Base-by-base conservation (phyloP, 2,113 vertebrate genomes). In the Gallinago paraguaiae region DNA sequence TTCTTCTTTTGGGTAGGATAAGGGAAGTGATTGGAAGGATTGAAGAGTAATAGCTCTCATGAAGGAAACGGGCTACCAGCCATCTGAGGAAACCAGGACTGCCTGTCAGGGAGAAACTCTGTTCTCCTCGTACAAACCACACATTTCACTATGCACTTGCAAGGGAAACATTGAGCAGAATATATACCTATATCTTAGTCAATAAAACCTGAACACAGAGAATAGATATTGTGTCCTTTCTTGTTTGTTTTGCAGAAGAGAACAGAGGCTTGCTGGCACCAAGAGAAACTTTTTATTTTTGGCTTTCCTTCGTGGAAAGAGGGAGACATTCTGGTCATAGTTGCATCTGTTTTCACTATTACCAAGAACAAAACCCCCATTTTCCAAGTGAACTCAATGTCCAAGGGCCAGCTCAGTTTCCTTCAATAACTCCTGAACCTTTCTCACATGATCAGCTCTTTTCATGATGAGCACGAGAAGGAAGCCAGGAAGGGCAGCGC, bases 301-400 rank as follows among this genome's bases (percentile, higher is more conserved):
- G 74, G 48, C 39, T 90, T 92, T 87, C 82, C 71, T 90, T 33
- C 76, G 2, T 72, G 60, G 89, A 70, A 92, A 86, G 46, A 43
- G 46, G 50, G 72, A 83, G 45, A 48, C 41, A 24, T 74, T 85
- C 64, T 90, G 81, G 41, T 54, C 95, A 31, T 85, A 17, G 20
- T 37, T 92, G 43, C 57, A 11, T 92, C 78, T 95, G 70, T 71
- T 95, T 97, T 76, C 57, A 17, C 53, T 92, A n/a, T 85, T 93
- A 65, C 67, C 61, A 85, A 76, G 69, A 80, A 37, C 18, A 85
- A 76, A 79, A 51, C 30, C 87, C 69, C 28, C 9, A 45, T 71
- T 91, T 91, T 93, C 35, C 48, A 65, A 65, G 31, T 46, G 78
- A 85, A 76, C 33, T 74, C 78, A 41, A 84, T 16, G 51, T 93